Evolutionary conservation across 2,113 vertebrate species (phyloP).

Genomic region (Spea multiplicata): DNA sequence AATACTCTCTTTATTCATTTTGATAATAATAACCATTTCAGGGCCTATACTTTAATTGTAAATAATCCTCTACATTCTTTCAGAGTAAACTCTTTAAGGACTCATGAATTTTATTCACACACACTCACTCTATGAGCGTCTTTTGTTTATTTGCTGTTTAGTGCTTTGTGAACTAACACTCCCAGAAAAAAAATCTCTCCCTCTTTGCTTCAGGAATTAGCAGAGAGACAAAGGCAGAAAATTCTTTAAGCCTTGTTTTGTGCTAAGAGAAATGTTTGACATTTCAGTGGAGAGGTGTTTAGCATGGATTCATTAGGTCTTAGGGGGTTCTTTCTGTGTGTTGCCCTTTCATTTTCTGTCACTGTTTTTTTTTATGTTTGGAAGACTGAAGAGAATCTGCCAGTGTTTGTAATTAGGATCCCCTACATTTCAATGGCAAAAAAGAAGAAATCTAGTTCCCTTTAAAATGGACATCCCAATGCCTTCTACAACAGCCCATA

Average conservation of each 20-base stretch:
- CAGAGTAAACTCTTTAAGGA: conserved; percentile 82
- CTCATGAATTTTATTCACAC: conserved; percentile 87
- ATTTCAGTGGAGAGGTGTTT: conserved; percentile 89
- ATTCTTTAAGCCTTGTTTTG: conserved; percentile 90
- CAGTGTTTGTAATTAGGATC: conserved; percentile 95
- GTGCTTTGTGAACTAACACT: conserved; percentile 83
- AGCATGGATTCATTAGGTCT: conserved; percentile 98
- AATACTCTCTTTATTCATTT: conserved; percentile 63
- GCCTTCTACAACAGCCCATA: conserved; percentile 71
- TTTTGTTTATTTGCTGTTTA: conserved; percentile 86
- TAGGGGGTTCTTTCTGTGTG: conserved; percentile 75
- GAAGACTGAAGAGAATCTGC: conserved; percentile 87
- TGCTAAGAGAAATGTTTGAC: conserved; percentile 91
- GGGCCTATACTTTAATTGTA: conserved; percentile 73
- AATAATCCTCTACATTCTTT: conserved; percentile 80
- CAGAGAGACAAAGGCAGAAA: conserved; percentile 87
- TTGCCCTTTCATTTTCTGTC: conserved; percentile 78
- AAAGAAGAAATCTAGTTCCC: conserved; percentile 69
- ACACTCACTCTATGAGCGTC: conserved; percentile 79
- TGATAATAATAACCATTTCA: conserved; percentile 69
- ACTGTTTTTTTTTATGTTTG: conserved; percentile 82
- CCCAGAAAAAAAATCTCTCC: conserved; percentile 78
- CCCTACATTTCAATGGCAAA: conserved; percentile 83
- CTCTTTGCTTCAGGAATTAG: conserved; percentile 94
- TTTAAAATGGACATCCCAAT: conserved; percentile 80